Percentiles rank a stretch among this genome's conserved stretches.
Evolutionary conservation across 2,113 vertebrate species (phyloP).

Genomic region (Rallus limicola): DNA sequence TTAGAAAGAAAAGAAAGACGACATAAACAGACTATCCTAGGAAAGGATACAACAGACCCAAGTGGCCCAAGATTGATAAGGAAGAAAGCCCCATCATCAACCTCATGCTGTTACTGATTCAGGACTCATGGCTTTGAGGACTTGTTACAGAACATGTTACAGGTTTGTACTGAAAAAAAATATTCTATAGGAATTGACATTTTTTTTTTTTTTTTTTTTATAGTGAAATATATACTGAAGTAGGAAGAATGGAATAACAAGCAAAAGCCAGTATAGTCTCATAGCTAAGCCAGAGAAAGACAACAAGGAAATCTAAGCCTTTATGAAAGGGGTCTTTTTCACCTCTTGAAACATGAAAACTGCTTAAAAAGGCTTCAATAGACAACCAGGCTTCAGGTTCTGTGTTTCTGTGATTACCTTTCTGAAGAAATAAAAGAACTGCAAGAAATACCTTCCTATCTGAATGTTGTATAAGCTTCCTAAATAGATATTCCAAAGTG

Average conservation of each 20-base stretch:
- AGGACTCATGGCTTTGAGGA: neutral
- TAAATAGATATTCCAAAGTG: neutral
- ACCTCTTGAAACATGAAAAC: neutral
- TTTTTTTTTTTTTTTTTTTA: neutral
- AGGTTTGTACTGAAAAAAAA: neutral
- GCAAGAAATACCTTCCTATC: neutral
- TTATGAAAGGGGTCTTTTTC: neutral
- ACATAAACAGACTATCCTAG: neutral
- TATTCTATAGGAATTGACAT: neutral
- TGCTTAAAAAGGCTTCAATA: neutral
- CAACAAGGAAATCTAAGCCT: neutral
- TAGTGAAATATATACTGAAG: neutral
- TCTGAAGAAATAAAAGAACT: neutral
- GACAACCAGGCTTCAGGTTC: neutral
- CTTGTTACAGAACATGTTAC: rapidly evolving
- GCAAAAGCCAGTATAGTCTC: neutral
- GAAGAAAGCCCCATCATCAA: neutral
- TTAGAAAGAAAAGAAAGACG: neutral
- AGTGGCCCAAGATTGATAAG: neutral
- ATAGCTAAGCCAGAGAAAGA: neutral
- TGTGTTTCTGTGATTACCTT: neutral
- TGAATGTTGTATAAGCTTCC: neutral
- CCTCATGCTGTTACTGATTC: neutral
- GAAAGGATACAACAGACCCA: neutral
- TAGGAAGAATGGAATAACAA: neutral